These are phyloP conservation scores for Nymphalis io DNA, from an alignment of 1,140 invertebrate species.

Conservation along the genomic window DNA sequence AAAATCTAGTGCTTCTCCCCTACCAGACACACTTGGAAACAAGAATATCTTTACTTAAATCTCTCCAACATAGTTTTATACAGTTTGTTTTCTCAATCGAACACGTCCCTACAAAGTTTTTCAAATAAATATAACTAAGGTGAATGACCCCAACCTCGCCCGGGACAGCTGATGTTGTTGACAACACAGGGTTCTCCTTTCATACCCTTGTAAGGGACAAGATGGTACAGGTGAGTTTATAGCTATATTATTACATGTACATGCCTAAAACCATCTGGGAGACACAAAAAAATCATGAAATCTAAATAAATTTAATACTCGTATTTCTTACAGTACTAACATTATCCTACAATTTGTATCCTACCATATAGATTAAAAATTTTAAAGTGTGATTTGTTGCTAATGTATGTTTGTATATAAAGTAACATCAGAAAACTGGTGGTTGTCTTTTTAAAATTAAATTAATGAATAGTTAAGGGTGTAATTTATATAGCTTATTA, in stretches of 20 bases:
- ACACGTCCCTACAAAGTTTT: slow-evolving; percentile 8
- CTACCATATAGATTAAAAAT: too few relatives aligned
- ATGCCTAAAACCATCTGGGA: not conserved
- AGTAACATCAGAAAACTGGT: too few relatives aligned
- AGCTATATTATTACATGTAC: slow-evolving; percentile 36
- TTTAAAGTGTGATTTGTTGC: too few relatives aligned
- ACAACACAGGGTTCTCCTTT: slow-evolving; percentile 70
- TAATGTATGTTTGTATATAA: too few relatives aligned
- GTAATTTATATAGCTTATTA: too few relatives aligned
- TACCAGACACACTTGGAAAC: too few relatives aligned
- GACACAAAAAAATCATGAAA: not conserved
- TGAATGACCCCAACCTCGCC: slow-evolving; percentile 65
- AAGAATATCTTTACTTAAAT: not conserved
- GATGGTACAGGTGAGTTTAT: slow-evolving; percentile 37
- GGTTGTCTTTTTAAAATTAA: too few relatives aligned
- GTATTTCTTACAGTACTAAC: too few relatives aligned
- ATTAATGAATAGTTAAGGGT: too few relatives aligned
- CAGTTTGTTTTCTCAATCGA: slow-evolving; percentile 2
- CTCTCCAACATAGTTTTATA: slow-evolving; percentile 2
- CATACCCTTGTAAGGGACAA: slow-evolving; percentile 48
- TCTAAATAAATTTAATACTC: too few relatives aligned
- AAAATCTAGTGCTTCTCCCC: too few relatives aligned
- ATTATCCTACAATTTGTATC: too few relatives aligned
- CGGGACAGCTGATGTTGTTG: slow-evolving; percentile 72
- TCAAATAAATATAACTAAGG: slow-evolving; percentile 40